Evolutionary conservation across 2,113 vertebrate species (phyloP), one percentile per base, ranked within the genome.

Genomic region (Nyctereutes procyonoides): DNA sequence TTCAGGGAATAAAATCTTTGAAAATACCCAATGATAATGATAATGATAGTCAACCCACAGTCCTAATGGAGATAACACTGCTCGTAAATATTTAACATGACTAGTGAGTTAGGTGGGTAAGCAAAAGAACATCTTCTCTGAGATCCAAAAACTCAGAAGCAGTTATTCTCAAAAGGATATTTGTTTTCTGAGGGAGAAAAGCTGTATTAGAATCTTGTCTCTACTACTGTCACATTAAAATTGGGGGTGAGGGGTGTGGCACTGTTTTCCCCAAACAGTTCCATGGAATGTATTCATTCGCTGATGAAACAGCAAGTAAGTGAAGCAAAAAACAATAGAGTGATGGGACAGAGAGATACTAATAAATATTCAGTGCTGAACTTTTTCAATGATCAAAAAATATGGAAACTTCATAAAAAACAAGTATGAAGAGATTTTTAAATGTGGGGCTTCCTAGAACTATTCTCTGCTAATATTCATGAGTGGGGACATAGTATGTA

Each of bases 191-290:
- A 55, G 6, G 14, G 0, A 9, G 14, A 77, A 74, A 71, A 86
- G 12, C 20, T 26, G 11, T 74, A 5, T 53, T 48, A 95, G 43
- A 74, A 43, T 88, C 69, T 76, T 84, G 22, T 80, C 32, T 82
- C 51, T 60, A 2, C 11, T 80, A 5, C 32, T 24, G 5, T n/a
- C 0, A 8, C 16, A 74, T 17, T 74, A 48, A 63, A 71, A 65
- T 35, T 55, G 16, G 65, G 35, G 48, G 53, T 38, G 26, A 63
- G 0, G 3, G 1, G 0, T n/a, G 5, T 38, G 14, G 0, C 7
- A 16, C 22, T 60, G 26, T 20, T 80, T 92, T 77, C 10, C 24
- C 28, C 26, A 35, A 81, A 91, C 0, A 81, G 16, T 48, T 69
- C 1, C 4, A 65, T 55, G 32, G 16, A 87, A 87, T 81, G 84